Percentiles rank a stretch among this genome's conserved stretches.
Conservation (phyloP, 1,140 invertebrate genomes). For the Camponotus pennsylvanicus region DNA sequence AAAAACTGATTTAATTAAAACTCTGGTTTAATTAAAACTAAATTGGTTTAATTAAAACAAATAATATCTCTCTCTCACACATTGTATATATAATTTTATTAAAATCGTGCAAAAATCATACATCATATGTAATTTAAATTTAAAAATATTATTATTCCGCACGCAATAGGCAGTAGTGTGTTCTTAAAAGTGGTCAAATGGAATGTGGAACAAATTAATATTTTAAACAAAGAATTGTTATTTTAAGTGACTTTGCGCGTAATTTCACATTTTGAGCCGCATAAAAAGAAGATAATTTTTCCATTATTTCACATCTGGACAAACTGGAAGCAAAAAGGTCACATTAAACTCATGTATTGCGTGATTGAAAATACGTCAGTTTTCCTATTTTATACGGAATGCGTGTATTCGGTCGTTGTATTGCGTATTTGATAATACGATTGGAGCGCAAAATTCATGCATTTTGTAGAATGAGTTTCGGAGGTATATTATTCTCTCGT, state of each 20-base stretch:
- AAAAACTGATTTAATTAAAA: neutral
- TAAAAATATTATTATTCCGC: neutral
- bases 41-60: neutral
- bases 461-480: neutral
- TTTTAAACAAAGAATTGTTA: neutral
- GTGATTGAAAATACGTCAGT: neutral
- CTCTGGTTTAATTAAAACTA: neutral
- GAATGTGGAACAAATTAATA: neutral
- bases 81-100: neutral
- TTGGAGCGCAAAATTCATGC: neutral
- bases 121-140: slow-evolving; percentile 1
- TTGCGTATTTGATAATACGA: neutral
- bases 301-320: neutral
- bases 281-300: neutral
- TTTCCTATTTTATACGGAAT: slow-evolving; percentile 11
- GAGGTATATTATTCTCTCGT: neutral
- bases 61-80: neutral
- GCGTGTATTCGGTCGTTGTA: neutral
- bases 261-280: neutral
- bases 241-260: neutral
- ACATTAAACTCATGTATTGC: neutral
- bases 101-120: neutral
- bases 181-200: neutral
- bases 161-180: neutral
- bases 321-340: neutral